Evolutionary conservation across 2,113 vertebrate species (phyloP), one percentile per base, ranked within the genome.

Genomic region (Odobenus rosmarus): DNA sequence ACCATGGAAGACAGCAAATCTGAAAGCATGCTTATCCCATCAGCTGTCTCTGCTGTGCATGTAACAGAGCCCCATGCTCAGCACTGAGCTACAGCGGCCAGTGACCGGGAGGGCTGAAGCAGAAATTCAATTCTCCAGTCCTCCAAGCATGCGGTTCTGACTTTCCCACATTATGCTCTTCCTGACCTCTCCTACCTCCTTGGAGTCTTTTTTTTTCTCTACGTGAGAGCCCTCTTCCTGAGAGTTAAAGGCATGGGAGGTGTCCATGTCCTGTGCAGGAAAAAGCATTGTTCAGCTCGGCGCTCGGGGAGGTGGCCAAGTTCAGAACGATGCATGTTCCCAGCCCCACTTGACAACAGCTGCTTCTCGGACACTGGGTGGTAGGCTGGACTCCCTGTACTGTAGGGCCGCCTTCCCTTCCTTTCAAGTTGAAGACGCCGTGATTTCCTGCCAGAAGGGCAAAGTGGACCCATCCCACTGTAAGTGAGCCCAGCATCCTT

Each of bases 241-340:
- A 61, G 51, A 93, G 39, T 76, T 77, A 77, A 92, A 33, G 81
- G 59, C 53, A 36, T 1, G 64, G 93, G 88, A 88, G 76, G n/a
- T 69, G 85, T 42, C 77, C 42, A 7, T 4, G 85, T 95, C 81
- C 88, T 90, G 80, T 24, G 53, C 81, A 93, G 96, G 96, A 97
- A 97, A 69, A 16, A 11, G 13, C 85, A 98, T 62, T 95, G 94
- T 96, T 88, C 14, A 3, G 51, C 51, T 26, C 24, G 18, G 59
- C 0, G 0, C 96, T 72, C 8, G 81, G 83, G 76, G 84, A 96
- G 83, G 87, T 67, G 39, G 46, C 64, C 8, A 89, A 81, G 84
- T 90, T 97, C 83, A 93, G 31, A 53, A 39, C 0, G 61, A 42
- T 15, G 36, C 57, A 26, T 59, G 84, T 92, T 96, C 62, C 51